Percentiles rank a stretch among this genome's conserved stretches.
Conservation (phyloP, 2,797 vertebrate genomes). For the Taeniopygia guttata region DNA sequence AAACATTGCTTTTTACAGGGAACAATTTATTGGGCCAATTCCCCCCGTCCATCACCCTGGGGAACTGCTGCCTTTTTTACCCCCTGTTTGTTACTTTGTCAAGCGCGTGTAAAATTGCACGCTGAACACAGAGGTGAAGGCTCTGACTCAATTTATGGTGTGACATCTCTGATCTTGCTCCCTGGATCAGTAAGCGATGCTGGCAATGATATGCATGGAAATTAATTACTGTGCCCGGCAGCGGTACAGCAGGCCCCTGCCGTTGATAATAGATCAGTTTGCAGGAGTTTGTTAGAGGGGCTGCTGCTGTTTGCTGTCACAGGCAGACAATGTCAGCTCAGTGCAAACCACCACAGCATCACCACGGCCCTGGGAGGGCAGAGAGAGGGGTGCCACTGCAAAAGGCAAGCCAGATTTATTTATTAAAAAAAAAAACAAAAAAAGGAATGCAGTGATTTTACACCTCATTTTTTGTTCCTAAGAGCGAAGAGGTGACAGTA, state of each 20-base stretch:
- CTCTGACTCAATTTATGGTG: constrained; percentile 89
- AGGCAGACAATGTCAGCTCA: background rate
- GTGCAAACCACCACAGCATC: background rate
- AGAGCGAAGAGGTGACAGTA: background rate
- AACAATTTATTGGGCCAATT: constrained; percentile 99
- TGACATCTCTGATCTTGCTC: constrained; percentile 92
- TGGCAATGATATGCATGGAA: constrained; percentile 96
- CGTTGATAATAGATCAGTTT: constrained; percentile 73
- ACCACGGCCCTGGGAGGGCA: background rate
- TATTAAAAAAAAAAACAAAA: accelerated
- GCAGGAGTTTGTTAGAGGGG: constrained; percentile 71
- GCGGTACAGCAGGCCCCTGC: constrained; percentile 56
- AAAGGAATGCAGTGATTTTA: background rate
- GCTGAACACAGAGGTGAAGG: constrained; percentile 76
- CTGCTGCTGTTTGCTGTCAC: constrained; percentile 44
- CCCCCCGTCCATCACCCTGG: constrained; percentile 87
- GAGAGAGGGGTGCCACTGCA: background rate
- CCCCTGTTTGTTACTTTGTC: constrained; percentile 80
- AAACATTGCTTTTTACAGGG: constrained; percentile 91
- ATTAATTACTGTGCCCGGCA: constrained; percentile 89
- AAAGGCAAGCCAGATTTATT: background rate
- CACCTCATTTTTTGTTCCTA: background rate
- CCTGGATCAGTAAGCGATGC: constrained; percentile 88
- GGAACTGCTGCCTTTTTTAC: constrained; percentile 74
- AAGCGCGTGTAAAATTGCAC: constrained; percentile 78